Percentiles rank a stretch among this genome's conserved stretches.
These are phyloP conservation scores for Alectura lathami DNA, from an alignment of 2,113 vertebrate species.

Conservation along the genomic window DNA sequence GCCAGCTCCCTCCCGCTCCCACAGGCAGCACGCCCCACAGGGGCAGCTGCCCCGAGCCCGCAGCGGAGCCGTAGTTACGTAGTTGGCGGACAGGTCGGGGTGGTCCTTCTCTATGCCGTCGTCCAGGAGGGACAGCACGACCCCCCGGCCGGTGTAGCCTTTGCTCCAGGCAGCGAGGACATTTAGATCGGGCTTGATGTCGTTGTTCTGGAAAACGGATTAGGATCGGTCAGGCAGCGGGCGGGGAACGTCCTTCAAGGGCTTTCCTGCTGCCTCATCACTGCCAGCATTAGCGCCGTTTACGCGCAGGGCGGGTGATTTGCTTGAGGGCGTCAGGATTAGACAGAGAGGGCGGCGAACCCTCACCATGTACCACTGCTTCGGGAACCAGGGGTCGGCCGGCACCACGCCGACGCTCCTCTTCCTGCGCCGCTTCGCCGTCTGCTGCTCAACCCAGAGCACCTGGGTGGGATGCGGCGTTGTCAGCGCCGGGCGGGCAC, in stretches of 20 bases:
- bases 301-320: rapidly evolving
- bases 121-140: constrained; percentile 93
- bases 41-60: background rate
- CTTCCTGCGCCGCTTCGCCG: constrained; percentile 24
- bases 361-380: constrained; percentile 85
- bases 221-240: background rate
- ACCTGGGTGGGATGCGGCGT: constrained; percentile 50
- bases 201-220: constrained; percentile 79
- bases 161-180: constrained; percentile 89
- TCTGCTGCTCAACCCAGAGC: constrained; percentile 81
- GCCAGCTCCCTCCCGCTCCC: background rate
- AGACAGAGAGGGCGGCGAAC: rapidly evolving
- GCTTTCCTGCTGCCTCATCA: constrained; percentile 3
- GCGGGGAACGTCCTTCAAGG: background rate
- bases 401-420: constrained; percentile 51
- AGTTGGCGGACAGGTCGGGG: constrained; percentile 89
- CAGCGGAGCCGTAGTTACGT: constrained; percentile 75
- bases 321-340: background rate
- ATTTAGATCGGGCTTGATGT: constrained; percentile 86
- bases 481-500: background rate
- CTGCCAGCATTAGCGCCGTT: background rate
- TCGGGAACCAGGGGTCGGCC: constrained; percentile 77
- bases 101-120: constrained; percentile 97
- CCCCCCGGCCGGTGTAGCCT: constrained; percentile 89
- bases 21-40: rapidly evolving